Evolutionary conservation across 2,888 invertebrate species (phyloP).

Genomic region (Noctua fimbriata): DNA sequence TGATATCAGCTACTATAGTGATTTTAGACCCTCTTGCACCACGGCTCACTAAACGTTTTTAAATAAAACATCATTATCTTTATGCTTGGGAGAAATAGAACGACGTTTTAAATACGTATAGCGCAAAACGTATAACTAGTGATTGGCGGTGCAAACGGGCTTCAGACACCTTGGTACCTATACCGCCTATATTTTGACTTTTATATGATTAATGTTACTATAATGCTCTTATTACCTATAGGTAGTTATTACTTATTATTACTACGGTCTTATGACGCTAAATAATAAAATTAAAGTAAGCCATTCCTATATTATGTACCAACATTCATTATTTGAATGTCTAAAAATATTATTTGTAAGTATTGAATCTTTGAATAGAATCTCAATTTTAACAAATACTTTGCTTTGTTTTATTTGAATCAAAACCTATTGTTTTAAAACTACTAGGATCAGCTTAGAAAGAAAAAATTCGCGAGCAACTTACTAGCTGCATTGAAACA

Average conservation of each 20-base stretch:
- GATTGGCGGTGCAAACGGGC: not conserved
- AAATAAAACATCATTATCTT: too few relatives aligned
- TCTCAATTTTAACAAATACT: slow-evolving; percentile 55
- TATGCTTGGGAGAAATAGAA: not conserved
- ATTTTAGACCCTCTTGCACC: not conserved
- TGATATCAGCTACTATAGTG: not conserved
- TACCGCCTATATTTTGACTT: not conserved
- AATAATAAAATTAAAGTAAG: slow-evolving; percentile 45
- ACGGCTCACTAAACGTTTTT: not conserved
- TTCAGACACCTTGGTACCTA: not conserved
- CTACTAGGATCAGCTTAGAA: too few relatives aligned
- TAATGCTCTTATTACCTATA: slow-evolving; percentile 3
- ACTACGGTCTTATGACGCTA: slow-evolving; percentile 49
- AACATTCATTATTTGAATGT: slow-evolving; percentile 60
- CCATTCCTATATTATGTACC: slow-evolving; percentile 44
- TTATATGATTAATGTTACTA: not conserved
- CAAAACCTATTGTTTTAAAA: not conserved
- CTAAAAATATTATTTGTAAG: slow-evolving; percentile 40
- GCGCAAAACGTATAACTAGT: not conserved
- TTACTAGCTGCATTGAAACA: too few relatives aligned
- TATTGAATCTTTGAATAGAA: slow-evolving; percentile 52
- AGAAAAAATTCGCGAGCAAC: too few relatives aligned
- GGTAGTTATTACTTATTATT: slow-evolving; percentile 20
- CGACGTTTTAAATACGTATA: not conserved
- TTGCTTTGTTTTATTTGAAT: slow-evolving; percentile 30